Evolutionary conservation across 2,797 vertebrate species (phyloP), one percentile per base, ranked within the genome.

Genomic region (Galaxias olidus): DNA sequence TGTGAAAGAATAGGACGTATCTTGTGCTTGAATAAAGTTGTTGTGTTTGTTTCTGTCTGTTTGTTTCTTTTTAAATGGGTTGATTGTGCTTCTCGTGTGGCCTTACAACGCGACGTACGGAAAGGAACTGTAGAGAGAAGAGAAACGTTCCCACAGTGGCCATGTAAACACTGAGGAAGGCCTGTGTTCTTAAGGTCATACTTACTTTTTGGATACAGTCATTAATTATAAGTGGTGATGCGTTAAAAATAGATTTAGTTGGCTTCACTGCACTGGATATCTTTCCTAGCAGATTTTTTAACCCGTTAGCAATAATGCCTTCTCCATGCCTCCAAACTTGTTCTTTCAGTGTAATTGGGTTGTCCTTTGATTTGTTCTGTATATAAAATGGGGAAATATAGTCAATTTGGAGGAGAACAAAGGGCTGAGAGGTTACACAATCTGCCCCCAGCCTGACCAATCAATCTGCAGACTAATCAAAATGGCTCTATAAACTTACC

Each of bases 361-460:
- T 30, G 44, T 59, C 14, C 18, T 64, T 12, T 61, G 59, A 68
- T 73, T 58, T 55, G 42, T 65, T 61, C 66, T 63, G 60, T 73
- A 65, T 65, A 61, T 69, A 57, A 52, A 46, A 15, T 52, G 30
- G 30, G 68, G 55, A 56, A 20, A 73, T 50, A 9, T 13, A 40
- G 11, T 50, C 30, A 59, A 63, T 52, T 3, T 63, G 59, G 46
- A 55, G 18, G 50, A 14, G 41, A 69, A 60, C 60, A 58, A 69
- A 48, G 40, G n/a, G 56, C 63, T 49, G 10, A 6, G 46, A 50
- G 20, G 47, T 18, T 55, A 10, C 9, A 50, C 58, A 60, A 67
- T 61, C 18, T 13, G 17, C 52, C 46, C 58, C 18, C 62, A 54
- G 49, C 44, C 50, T 40, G 2, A 30, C 30, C 30, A 3, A 30